Evolutionary conservation across 2,888 invertebrate genomes (phyloP).

Genomic region (Xanthia togata): DNA sequence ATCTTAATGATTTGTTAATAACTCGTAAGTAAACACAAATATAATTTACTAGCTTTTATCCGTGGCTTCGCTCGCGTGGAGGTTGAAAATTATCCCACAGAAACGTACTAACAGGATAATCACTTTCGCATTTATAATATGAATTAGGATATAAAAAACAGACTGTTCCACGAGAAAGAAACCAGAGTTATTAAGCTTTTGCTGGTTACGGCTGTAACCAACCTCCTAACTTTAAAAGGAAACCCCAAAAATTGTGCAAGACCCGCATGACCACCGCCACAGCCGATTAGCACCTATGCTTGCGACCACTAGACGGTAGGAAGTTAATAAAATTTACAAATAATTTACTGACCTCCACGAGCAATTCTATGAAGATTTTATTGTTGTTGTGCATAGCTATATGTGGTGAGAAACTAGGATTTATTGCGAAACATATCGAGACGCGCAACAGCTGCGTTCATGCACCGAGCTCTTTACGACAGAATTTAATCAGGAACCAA

Average conservation of each 20-base stretch:
- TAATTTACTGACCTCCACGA: background rate
- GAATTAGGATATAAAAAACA: background rate
- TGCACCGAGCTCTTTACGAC: slow-evolving; percentile 72
- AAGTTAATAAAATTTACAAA: slow-evolving; percentile 20
- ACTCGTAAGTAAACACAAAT: background rate
- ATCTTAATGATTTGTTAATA: background rate
- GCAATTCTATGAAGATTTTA: slow-evolving; percentile 27
- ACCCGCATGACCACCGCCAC: background rate
- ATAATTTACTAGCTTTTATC: background rate
- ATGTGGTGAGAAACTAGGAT: slow-evolving; percentile 19
- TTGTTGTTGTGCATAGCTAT: slow-evolving; percentile 20
- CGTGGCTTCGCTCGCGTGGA: too few species aligned
- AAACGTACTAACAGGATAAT: too few species aligned
- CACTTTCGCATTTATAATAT: too few species aligned
- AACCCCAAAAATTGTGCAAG: background rate
- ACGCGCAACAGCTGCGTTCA: slow-evolving; percentile 71
- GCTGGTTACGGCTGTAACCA: background rate
- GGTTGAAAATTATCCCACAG: too few species aligned
- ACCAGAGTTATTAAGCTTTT: background rate
- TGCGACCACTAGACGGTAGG: background rate
- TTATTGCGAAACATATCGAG: slow-evolving; percentile 61
- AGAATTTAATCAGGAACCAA: slow-evolving; percentile 73
- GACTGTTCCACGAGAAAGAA: background rate
- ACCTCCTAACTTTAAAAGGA: background rate
- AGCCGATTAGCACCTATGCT: background rate